phyloP scores from a whole-genome alignment of 2,797 vertebrate species.

The Erithacus rubecula region DNA sequence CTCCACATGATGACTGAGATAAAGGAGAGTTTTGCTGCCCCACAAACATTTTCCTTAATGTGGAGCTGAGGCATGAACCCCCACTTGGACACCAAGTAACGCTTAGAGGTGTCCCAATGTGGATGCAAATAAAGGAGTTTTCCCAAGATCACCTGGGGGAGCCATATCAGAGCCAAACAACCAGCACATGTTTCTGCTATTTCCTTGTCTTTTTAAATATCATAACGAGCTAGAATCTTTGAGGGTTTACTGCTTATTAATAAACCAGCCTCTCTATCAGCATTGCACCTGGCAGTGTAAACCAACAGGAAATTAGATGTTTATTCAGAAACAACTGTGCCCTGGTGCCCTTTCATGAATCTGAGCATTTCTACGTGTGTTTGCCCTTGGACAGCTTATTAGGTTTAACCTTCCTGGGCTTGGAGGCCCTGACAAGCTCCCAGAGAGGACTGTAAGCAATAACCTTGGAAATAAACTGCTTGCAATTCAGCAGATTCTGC shows the following conservation, averaged over 20 bases:
- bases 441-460: not conserved
- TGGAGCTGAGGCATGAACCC: not conserved
- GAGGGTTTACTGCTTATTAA: not conserved
- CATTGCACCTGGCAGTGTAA: not conserved
- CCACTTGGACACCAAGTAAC: not conserved
- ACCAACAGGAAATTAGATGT: not conserved
- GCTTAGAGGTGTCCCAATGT: not conserved
- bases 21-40: not conserved
- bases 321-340: not conserved
- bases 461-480: constrained; percentile 30
- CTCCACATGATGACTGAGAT: not conserved
- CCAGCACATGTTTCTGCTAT: not conserved
- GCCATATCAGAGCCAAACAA: not conserved
- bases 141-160: not conserved
- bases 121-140: not conserved
- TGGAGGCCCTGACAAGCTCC: not conserved
- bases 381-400: constrained; percentile 22
- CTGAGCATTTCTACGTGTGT: not conserved
- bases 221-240: not conserved
- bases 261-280: not conserved
- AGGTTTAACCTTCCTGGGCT: not conserved
- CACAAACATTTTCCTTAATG: not conserved
- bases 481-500: constrained; percentile 46
- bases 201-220: not conserved
- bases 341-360: not conserved